These are phyloP conservation scores for Acromyrmex echinatior DNA, from an alignment of 1,140 invertebrate genomes.

Conservation along the genomic window DNA sequence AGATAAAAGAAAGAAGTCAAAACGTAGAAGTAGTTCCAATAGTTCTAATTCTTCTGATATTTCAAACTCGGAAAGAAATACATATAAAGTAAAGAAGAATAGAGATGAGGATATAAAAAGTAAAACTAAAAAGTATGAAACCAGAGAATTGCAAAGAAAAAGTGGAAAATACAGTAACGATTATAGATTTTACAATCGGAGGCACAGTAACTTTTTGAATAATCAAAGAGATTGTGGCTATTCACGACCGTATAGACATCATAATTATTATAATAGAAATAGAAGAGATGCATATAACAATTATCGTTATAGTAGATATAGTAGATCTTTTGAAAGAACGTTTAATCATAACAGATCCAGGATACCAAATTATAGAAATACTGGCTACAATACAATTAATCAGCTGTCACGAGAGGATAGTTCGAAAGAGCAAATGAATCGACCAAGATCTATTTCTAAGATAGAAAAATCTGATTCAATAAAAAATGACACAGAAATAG, in stretches of 20 bases:
- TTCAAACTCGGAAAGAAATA: constrained; percentile 55
- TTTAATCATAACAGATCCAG: constrained; percentile 72
- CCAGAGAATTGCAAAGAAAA: constrained; percentile 60
- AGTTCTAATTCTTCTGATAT: constrained; percentile 69
- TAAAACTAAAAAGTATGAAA: constrained; percentile 70
- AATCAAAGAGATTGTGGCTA: constrained; percentile 59
- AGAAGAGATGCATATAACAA: constrained; percentile 72
- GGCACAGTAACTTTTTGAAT: constrained; percentile 43
- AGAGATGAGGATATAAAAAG: constrained; percentile 42
- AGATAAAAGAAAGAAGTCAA: constrained; percentile 78
- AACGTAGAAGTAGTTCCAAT: constrained; percentile 74
- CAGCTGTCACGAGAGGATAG: constrained; percentile 1
- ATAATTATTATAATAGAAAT: constrained; percentile 77
- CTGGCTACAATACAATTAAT: constrained; percentile 37
- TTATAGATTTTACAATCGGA: constrained; percentile 62
- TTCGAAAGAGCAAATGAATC: constrained; percentile 57
- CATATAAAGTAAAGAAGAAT: constrained; percentile 49
- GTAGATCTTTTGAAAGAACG: constrained; percentile 67
- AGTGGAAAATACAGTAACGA: constrained; percentile 52
- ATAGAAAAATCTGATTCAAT: constrained; percentile 57
- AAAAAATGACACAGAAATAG: constrained; percentile 49
- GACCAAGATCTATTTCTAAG: constrained; percentile 28
- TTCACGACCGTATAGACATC: constrained; percentile 67
- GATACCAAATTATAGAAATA: constrained; percentile 40
- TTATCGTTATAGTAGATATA: constrained; percentile 72